Percentiles rank a stretch among this genome's conserved stretches.
Evolutionary conservation across 2,888 invertebrate genomes (phyloP).

Genomic region (Molanna angustata): DNA sequence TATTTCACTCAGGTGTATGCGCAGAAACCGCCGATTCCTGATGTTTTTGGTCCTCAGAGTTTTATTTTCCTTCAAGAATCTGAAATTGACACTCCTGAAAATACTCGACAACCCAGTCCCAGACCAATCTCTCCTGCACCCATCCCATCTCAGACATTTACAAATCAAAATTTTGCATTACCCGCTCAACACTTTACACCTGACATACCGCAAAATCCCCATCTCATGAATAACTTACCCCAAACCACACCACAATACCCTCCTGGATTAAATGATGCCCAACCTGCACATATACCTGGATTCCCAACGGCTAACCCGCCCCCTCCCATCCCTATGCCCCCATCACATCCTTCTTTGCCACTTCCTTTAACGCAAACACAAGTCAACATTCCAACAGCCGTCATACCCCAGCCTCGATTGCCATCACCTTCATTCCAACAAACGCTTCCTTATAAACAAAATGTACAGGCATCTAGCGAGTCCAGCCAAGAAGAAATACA

Average conservation of each 20-base stretch:
- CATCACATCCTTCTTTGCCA: conserved; percentile 40
- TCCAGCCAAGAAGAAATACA: conserved; percentile 35
- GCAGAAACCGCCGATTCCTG: conserved; percentile 55
- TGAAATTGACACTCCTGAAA: conserved; percentile 75
- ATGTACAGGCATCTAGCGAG: conserved; percentile 26
- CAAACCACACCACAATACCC: conserved; percentile 49
- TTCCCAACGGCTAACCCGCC: conserved; percentile 50
- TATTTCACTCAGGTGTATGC: conserved; percentile 59
- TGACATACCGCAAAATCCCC: conserved; percentile 39
- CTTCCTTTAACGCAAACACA: conserved; percentile 6
- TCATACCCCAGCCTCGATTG: conserved; percentile 39
- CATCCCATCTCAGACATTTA: conserved; percentile 82
- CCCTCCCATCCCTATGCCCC: conserved; percentile 56
- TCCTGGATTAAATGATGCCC: conserved; percentile 51
- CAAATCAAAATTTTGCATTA: conserved; percentile 72
- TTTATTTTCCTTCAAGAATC: conserved; percentile 88
- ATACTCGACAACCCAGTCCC: conserved; percentile 50
- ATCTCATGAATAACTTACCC: conserved; percentile 37
- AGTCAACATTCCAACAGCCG: conserved; percentile 36
- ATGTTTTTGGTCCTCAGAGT: conserved; percentile 73
- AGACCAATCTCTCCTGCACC: conserved; percentile 40
- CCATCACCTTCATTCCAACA: conserved; percentile 34
- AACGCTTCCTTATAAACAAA: conserved; percentile 16
- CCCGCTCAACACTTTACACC: conserved; percentile 39
- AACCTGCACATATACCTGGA: conserved; percentile 45